These are phyloP conservation scores for Drosophila merina DNA, from an alignment of 2,888 invertebrate species.

Conservation along the genomic window DNA sequence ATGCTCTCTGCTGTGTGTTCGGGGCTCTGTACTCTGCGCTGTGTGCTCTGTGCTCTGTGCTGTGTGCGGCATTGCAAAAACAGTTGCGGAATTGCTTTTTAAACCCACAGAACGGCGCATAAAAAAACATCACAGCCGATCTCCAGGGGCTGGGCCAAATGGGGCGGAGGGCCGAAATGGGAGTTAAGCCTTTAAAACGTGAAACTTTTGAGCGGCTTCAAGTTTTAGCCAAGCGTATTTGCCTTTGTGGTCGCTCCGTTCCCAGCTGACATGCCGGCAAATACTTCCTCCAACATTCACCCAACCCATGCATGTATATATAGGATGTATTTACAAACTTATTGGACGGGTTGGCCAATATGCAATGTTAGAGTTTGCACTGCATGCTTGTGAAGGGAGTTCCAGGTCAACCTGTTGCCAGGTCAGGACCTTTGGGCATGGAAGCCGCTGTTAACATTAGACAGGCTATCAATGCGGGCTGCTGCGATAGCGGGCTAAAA, in stretches of 20 bases:
- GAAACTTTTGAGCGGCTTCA: slow-evolving; percentile 75
- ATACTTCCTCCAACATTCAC: slow-evolving; percentile 2
- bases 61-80: slow-evolving; percentile 64
- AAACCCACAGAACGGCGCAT: slow-evolving; percentile 74
- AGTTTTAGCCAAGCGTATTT: slow-evolving; percentile 72
- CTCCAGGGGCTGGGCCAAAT: slow-evolving; percentile 57
- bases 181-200: slow-evolving; percentile 75
- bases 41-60: slow-evolving; percentile 17
- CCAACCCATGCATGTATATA: slow-evolving; percentile 10
- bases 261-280: slow-evolving; percentile 36
- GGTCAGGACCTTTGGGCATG: slow-evolving; percentile 35
- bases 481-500: slow-evolving; percentile 26
- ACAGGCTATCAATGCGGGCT: slow-evolving; percentile 46
- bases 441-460: slow-evolving; percentile 40
- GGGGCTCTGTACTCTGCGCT: slow-evolving; percentile 3
- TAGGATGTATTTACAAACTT: slow-evolving; percentile 4
- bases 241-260: slow-evolving; percentile 59
- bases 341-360: not conserved
- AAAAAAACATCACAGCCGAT: slow-evolving; percentile 65
- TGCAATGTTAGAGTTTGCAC: slow-evolving; percentile 49
- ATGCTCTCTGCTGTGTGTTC: slow-evolving; percentile 15
- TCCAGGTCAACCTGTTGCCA: slow-evolving; percentile 50
- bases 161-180: slow-evolving; percentile 20
- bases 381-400: slow-evolving; percentile 29
- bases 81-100: slow-evolving; percentile 78